phyloP scores from a whole-genome alignment of 2,113 vertebrate species.

The Polyodon spathula region DNA sequence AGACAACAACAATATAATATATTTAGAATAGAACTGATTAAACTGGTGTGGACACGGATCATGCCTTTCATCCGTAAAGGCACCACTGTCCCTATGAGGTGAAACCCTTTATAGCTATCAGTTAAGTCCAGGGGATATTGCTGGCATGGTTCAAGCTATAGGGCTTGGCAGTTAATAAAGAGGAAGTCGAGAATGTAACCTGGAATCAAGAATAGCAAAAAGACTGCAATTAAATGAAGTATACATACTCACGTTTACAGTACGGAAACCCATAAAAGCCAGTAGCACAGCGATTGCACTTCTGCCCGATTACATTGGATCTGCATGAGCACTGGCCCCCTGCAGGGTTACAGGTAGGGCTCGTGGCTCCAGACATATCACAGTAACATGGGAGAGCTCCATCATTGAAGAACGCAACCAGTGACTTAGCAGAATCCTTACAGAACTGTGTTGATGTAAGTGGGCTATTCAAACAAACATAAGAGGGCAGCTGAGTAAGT shows the following conservation, averaged over 20 bases:
- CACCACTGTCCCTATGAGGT: no score
- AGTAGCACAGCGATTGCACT: conserved; percentile 68
- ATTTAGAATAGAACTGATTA: no score
- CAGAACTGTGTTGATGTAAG: conserved; percentile 66
- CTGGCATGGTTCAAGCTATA: no score
- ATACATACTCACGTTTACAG: conserved; percentile 70
- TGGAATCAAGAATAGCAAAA: no score
- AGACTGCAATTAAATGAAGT: no score
- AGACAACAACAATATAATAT: no score
- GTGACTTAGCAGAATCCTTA: conserved; percentile 62
- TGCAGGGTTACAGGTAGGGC: conserved; percentile 50
- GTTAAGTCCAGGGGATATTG: no score
- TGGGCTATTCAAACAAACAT: conserved; percentile 43
- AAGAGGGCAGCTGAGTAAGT: conserved; percentile 13
- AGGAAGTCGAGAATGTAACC: no score
- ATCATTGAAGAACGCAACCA: conserved; percentile 71
- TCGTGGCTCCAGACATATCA: conserved; percentile 50
- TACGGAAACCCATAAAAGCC: conserved; percentile 83
- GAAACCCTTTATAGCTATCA: no score
- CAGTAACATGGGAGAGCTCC: conserved; percentile 77
- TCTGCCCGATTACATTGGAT: conserved; percentile 64
- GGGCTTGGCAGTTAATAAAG: no score
- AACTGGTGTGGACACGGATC: no score
- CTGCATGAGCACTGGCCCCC: conserved; percentile 81
- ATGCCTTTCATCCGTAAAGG: no score